A percentile compares a stretch with the other conserved stretches of the same genome.
Conservation (phyloP, 2,888 invertebrate species). For the Escarpia spicata region DNA sequence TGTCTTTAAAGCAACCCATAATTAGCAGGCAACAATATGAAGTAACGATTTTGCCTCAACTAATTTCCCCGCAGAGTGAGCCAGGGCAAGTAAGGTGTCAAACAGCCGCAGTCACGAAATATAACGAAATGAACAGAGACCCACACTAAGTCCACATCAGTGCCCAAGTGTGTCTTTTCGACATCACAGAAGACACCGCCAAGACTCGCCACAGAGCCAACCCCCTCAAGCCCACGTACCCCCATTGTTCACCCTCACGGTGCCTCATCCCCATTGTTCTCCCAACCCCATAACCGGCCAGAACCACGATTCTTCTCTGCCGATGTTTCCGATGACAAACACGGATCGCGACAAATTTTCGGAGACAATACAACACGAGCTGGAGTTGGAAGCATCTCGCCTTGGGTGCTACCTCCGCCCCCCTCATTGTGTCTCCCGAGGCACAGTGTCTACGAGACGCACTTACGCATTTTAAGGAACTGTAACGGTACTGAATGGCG, state of each 20-base stretch:
- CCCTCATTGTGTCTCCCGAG: neutral
- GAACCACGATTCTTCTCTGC: neutral
- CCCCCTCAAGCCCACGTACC: neutral
- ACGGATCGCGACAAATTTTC: neutral
- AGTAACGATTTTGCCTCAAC: too few species aligned
- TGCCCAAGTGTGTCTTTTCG: neutral
- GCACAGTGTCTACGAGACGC: neutral
- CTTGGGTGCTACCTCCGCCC: neutral
- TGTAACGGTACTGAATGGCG: neutral
- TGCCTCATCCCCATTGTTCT: neutral
- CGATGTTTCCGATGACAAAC: neutral
- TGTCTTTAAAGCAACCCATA: too few species aligned
- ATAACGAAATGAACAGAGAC: neutral
- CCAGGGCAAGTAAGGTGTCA: neutral
- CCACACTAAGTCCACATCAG: neutral
- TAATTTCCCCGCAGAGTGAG: neutral
- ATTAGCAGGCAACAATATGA: too few species aligned
- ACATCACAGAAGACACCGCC: neutral
- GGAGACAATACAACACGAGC: neutral
- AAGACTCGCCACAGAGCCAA: neutral
- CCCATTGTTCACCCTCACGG: neutral
- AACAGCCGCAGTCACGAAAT: neutral
- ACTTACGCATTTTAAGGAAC: neutral
- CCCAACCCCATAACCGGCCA: neutral
- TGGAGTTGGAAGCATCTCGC: neutral